Conservation (phyloP, 2,888 invertebrate genomes). For the Agrochola circellaris region DNA sequence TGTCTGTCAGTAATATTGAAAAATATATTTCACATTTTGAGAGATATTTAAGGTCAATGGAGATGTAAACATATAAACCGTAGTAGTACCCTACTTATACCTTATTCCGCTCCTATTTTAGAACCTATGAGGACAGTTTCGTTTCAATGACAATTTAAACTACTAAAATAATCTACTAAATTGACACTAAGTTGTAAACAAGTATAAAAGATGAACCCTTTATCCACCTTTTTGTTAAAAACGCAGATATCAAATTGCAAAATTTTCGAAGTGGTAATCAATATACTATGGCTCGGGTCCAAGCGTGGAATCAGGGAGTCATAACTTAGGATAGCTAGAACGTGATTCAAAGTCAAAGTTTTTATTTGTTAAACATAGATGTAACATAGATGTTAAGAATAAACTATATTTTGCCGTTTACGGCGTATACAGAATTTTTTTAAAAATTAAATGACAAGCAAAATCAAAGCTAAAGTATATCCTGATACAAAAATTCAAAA, state of each 20-base stretch:
- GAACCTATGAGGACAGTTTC: neutral
- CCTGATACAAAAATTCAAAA: too few relatives aligned
- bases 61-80: neutral
- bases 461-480: too few relatives aligned
- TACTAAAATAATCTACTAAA: neutral
- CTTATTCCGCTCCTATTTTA: neutral
- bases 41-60: too few relatives aligned
- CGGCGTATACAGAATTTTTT: neutral
- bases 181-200: constrained; percentile 21
- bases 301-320: constrained; percentile 68
- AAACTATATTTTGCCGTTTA: neutral
- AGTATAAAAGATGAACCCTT: constrained; percentile 8
- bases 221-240: constrained; percentile 30
- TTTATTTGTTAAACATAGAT: neutral
- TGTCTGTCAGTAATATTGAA: neutral
- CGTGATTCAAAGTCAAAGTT: neutral
- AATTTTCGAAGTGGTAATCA: constrained; percentile 75
- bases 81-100: neutral
- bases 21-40: neutral
- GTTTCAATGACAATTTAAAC: neutral
- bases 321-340: constrained; percentile 70
- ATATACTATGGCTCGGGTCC: constrained; percentile 76
- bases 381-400: too few relatives aligned
- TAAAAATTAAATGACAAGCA: neutral
- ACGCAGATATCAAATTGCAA: constrained; percentile 69